A percentile compares a stretch with the other conserved stretches of the same genome.
These are phyloP conservation scores for Cairina moschata DNA, from an alignment of 2,113 vertebrate genomes.

Conservation along the genomic window DNA sequence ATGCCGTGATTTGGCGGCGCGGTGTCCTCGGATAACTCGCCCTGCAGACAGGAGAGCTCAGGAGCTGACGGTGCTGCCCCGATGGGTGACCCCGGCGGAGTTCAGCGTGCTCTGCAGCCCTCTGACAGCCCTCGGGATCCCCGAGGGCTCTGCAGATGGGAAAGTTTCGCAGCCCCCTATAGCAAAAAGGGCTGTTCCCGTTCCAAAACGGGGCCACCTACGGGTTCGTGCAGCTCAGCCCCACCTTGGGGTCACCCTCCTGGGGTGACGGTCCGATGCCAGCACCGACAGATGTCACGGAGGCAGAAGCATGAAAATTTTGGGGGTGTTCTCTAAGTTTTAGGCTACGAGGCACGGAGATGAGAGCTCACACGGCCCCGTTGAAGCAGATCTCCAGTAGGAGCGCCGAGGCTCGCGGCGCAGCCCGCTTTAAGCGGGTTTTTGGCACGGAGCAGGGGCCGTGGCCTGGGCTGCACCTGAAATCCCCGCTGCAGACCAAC, in stretches of 20 bases:
- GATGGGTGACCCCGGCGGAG: background rate
- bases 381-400: background rate
- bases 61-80: background rate
- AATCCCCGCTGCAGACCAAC: background rate
- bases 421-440: background rate
- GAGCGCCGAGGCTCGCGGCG: fast-evolving
- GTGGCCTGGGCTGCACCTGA: background rate
- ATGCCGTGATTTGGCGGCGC: background rate
- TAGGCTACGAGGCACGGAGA: background rate
- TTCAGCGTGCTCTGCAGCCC: background rate
- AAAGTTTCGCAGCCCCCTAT: fast-evolving
- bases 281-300: fast-evolving
- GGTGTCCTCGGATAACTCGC: conserved; percentile 13
- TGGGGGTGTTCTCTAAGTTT: background rate
- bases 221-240: fast-evolving
- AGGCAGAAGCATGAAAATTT: background rate
- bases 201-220: fast-evolving
- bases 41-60: conserved; percentile 56
- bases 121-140: background rate
- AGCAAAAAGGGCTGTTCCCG: background rate
- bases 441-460: background rate
- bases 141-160: fast-evolving
- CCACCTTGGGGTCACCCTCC: fast-evolving
- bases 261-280: fast-evolving
- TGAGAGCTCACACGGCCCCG: background rate